Base-by-base conservation (phyloP, 2,888 invertebrate species). In the Himalopsyche kuldschensis region DNA sequence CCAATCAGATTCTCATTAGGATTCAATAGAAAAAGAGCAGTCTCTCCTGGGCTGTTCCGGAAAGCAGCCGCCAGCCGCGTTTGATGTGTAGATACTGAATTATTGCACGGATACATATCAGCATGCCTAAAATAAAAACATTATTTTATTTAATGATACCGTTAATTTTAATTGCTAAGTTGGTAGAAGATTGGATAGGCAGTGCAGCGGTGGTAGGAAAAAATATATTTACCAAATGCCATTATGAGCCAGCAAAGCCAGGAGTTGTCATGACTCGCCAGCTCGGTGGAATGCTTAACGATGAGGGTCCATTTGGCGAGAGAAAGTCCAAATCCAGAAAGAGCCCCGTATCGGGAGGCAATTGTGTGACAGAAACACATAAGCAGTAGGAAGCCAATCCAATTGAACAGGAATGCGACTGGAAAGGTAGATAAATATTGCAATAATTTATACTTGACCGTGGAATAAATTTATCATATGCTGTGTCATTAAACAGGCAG, bases 291-390 rank as follows among this genome's bases (percentile, higher is more conserved):
- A 89, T 97, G 96, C 89, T 97, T 97, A 15, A 97, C 97, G 88
- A 98, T 98, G 87, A 97, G 94, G 46, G 97, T 97, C 98, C 98
- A 98, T 91, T 98, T 98, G 87, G 97, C 97, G 86, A 98, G 93
- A 6, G 98, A 98, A 20, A 98, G 92, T 1, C 98, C 98, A 89
- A 98, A 97, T 82, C 98, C 98, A 75, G 98, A 96, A 78, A 98
- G 91, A 1, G 98, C 98, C 32, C 98, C 98, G 89, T 97, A 97
- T 87, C 97, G 94, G 41, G 97, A 97, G 55, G 98, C 98, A 88
- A 98, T 97, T 79, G 98, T 97, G 90, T 97, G 97, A 88, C 97
- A 97, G 92, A 98, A 97, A 89, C 98, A 98, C 94, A 98, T 96
- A 87, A 97, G 93, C 89, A 97, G 93, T 87, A 98, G 91, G 90